Evolutionary conservation across 1,140 invertebrate genomes (phyloP).

Genomic region (Stenopsyche tienmushanensis): DNA sequence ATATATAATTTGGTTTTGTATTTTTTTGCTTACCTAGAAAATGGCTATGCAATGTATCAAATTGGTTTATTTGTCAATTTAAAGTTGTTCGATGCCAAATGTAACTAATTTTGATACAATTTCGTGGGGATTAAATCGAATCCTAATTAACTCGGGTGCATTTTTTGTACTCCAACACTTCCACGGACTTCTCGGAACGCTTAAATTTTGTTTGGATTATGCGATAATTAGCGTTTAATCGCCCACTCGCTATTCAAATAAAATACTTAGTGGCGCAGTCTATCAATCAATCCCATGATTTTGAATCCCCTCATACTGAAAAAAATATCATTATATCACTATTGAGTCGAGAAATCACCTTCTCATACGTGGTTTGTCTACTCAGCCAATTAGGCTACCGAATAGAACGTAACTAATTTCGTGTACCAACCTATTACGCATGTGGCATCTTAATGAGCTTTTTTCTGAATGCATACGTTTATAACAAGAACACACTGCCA

Average conservation of each 20-base stretch:
- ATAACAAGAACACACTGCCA: background rate
- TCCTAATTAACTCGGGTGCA: too few relatives aligned
- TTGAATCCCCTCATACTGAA: conserved; percentile 5
- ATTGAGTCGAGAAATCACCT: conserved; percentile 16
- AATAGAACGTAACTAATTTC: conserved; percentile 29
- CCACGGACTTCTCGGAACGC: background rate
- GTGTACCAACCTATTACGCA: conserved; percentile 13
- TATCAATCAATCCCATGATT: conserved; percentile 14
- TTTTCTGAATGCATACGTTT: conserved; percentile 9
- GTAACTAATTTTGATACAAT: too few relatives aligned
- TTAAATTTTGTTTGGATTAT: background rate
- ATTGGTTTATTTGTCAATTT: too few relatives aligned
- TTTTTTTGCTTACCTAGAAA: too few relatives aligned
- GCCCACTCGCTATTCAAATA: conserved; percentile 14
- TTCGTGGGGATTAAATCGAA: too few relatives aligned
- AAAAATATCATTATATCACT: background rate
- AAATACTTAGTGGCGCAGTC: conserved; percentile 14
- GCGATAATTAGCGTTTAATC: conserved; percentile 6
- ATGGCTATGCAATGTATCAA: too few relatives aligned
- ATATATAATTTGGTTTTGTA: too few relatives aligned
- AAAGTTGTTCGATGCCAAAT: too few relatives aligned
- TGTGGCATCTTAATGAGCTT: conserved; percentile 27
- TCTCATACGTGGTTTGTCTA: conserved; percentile 13
- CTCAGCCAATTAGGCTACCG: conserved; percentile 28
- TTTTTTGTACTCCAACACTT: background rate